A percentile compares a stretch with the other conserved stretches of the same genome.
Evolutionary conservation across 2,888 invertebrate genomes (phyloP).

Genomic region (Dryococelus australis): DNA sequence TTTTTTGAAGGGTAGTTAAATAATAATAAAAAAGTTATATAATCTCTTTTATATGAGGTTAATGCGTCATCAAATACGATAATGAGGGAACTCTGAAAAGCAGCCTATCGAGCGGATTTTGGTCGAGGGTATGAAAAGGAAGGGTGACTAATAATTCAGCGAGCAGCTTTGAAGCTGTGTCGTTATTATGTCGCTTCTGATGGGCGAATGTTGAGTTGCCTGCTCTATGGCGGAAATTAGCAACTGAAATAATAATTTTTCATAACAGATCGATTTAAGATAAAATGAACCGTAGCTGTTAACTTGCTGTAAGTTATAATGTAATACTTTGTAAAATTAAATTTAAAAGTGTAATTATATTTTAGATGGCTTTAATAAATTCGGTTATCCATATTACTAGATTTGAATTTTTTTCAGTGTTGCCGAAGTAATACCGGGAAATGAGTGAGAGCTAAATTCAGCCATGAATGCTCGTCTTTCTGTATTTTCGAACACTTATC

Average conservation of each 20-base stretch:
- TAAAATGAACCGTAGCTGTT: no score
- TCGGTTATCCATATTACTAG: no score
- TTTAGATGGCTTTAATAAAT: no score
- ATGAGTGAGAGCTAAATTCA: no score
- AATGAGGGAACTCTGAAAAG: slow-evolving; percentile 37
- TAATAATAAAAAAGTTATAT: slow-evolving; percentile 30
- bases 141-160: slow-evolving; percentile 18
- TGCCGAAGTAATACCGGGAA: no score
- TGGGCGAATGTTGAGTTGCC: background rate
- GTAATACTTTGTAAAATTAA: no score
- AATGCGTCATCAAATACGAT: slow-evolving; percentile 41
- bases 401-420: no score
- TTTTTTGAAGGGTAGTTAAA: slow-evolving; percentile 32
- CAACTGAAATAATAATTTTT: no score
- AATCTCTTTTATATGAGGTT: slow-evolving; percentile 33
- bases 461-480: background rate
- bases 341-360: no score
- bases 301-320: no score
- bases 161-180: slow-evolving; percentile 10
- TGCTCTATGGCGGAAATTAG: background rate
- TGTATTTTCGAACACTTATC: background rate
- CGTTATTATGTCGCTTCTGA: slow-evolving; percentile 4
- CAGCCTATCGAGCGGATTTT: slow-evolving; percentile 13
- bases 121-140: background rate
- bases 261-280: no score